Evolutionary conservation across 2,797 vertebrate species (phyloP).

Genomic region (Phaenicophaeus curvirostris): DNA sequence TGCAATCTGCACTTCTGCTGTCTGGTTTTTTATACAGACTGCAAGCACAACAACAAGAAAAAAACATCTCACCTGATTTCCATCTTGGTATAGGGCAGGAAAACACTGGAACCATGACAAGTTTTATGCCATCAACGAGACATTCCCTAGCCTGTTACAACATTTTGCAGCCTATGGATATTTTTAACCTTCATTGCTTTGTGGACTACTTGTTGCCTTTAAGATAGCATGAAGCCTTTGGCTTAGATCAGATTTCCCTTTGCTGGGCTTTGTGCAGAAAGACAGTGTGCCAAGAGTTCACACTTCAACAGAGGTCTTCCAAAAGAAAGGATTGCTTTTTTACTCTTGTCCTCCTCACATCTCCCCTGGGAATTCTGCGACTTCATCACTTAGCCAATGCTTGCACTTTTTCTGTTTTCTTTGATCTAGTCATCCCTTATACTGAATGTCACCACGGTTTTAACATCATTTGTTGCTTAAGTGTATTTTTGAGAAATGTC

Average conservation of each 20-base stretch:
- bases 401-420: not conserved
- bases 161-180: not conserved
- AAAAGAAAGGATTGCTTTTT: not conserved
- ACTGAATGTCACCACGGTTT: not conserved
- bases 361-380: not conserved
- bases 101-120: rapidly evolving
- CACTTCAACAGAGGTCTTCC: not conserved
- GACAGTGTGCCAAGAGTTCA: not conserved
- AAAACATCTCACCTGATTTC: not conserved
- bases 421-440: not conserved
- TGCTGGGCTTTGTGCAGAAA: not conserved
- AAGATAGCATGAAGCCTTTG: not conserved
- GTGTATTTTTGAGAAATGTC: not conserved
- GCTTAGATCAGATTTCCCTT: not conserved
- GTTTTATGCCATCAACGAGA: not conserved
- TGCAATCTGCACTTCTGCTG: not conserved
- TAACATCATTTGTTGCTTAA: not conserved
- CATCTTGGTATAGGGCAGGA: not conserved
- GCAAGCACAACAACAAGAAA: not conserved
- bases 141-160: not conserved
- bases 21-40: not conserved
- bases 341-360: not conserved
- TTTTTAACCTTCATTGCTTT: not conserved
- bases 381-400: not conserved
- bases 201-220: not conserved